Conservation (phyloP, 2,888 invertebrate species). For the Drosophila peninsularis region DNA sequence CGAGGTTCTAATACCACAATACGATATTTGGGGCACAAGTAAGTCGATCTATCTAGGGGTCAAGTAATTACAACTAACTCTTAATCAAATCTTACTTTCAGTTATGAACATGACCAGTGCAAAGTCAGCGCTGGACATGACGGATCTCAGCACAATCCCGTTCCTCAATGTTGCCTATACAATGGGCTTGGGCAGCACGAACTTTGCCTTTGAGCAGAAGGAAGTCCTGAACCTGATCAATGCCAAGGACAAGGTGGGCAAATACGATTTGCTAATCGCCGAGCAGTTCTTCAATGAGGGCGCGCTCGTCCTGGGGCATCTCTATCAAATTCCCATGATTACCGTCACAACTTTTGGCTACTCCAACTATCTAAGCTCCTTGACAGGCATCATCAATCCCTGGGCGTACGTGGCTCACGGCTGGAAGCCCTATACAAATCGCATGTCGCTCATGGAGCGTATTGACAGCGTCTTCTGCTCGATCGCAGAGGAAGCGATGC, state of each 20-base stretch:
- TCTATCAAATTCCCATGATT: conserved; percentile 83
- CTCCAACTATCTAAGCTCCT: conserved; percentile 82
- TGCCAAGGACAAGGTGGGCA: conserved; percentile 65
- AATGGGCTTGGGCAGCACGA: conserved; percentile 69
- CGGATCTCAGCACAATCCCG: conserved; percentile 31
- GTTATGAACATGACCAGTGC: conserved; percentile 51
- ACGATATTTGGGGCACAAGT: conserved; percentile 72
- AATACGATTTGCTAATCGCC: conserved; percentile 84
- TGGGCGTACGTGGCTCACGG: conserved; percentile 85
- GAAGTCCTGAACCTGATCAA: conserved; percentile 70
- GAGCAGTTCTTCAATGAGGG: conserved; percentile 84
- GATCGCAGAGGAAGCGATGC: conserved; percentile 65
- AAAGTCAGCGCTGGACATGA: conserved; percentile 63
- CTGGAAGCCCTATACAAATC: conserved; percentile 83
- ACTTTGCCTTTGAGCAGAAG: conserved; percentile 73
- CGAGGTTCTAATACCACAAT: conserved; percentile 70
- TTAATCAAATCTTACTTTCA: conserved; percentile 21
- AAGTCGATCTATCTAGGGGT: conserved; percentile 15
- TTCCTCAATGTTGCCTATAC: conserved; percentile 48
- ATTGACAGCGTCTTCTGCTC: conserved; percentile 84
- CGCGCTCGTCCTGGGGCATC: conserved; percentile 81
- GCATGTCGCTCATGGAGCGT: conserved; percentile 86
- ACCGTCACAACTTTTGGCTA: conserved; percentile 82
- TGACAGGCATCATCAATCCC: conserved; percentile 84
- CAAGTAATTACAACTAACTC: not conserved